Conservation (phyloP, 2,888 invertebrate genomes). For the Philereme transversata region DNA sequence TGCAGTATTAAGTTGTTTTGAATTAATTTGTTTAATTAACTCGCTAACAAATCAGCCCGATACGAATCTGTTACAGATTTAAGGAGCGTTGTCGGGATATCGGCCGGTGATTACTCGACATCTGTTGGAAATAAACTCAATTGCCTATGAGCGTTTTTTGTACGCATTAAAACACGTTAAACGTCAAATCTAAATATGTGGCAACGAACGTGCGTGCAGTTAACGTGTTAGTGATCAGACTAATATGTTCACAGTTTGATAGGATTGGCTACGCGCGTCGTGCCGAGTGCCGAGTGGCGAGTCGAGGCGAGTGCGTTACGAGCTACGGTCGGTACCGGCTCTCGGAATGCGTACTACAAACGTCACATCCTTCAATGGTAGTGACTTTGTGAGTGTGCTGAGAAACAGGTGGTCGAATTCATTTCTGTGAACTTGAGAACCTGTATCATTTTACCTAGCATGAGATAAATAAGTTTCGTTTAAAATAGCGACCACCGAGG, state of each 20-base stretch:
- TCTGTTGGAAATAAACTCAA: conserved; percentile 38
- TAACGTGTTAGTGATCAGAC: conserved; percentile 50
- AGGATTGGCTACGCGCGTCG: conserved; percentile 64
- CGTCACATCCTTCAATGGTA: conserved; percentile 30
- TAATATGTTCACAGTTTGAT: conserved; percentile 78
- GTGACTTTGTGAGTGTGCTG: conserved; percentile 10
- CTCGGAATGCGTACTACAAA: conserved; percentile 33
- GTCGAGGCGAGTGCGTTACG: conserved; percentile 32
- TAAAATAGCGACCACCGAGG: not conserved
- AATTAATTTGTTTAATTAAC: conserved; percentile 19
- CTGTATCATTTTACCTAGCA: not conserved
- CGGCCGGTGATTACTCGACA: conserved; percentile 31
- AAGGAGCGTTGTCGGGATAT: conserved; percentile 35
- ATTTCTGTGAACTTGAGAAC: not conserved
- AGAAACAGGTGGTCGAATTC: conserved; percentile 6
- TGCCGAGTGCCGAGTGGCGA: conserved; percentile 26
- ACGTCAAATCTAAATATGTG: conserved; percentile 37
- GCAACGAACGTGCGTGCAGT: conserved; percentile 37
- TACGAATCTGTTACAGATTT: conserved; percentile 25
- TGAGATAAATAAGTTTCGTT: not conserved
- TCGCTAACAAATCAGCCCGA: conserved; percentile 15
- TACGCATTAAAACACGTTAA: conserved; percentile 32
- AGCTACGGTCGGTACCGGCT: conserved; percentile 15
- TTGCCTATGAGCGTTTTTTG: conserved; percentile 39
- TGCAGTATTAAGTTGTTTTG: conserved; percentile 8